Conservation (phyloP, 1,140 invertebrate species). For the Hycleus cichorii region DNA sequence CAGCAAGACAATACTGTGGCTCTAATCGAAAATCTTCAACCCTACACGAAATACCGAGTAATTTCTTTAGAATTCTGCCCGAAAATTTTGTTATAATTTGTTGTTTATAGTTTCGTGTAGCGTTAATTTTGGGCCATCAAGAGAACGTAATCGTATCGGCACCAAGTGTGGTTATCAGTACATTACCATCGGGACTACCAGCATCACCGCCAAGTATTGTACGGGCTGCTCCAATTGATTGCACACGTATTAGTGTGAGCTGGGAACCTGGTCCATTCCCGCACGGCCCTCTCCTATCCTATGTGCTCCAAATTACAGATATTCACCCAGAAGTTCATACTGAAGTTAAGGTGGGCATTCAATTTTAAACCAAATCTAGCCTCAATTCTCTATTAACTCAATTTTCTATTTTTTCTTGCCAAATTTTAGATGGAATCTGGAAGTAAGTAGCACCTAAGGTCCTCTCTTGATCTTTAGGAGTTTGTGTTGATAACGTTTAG, state of each 20-base stretch:
- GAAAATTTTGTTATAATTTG: neutral
- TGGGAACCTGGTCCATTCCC: slow-evolving; percentile 82
- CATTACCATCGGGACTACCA: slow-evolving; percentile 63
- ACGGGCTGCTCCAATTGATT: slow-evolving; percentile 70
- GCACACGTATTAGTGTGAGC: slow-evolving; percentile 73
- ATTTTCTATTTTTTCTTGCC: slow-evolving; percentile 1
- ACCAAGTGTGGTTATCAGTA: slow-evolving; percentile 73
- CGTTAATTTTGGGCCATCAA: slow-evolving; percentile 56
- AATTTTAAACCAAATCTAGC: neutral
- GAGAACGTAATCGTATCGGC: slow-evolving; percentile 69
- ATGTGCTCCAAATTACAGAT: slow-evolving; percentile 63
- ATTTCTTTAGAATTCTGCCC: slow-evolving; percentile 16
- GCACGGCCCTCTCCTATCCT: slow-evolving; percentile 81
- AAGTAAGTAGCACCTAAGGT: neutral
- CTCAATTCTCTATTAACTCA: neutral
- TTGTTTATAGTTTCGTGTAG: slow-evolving; percentile 69
- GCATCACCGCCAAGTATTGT: slow-evolving; percentile 64
- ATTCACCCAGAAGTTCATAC: slow-evolving; percentile 51
- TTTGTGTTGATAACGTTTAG: neutral
- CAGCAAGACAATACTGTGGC: slow-evolving; percentile 56
- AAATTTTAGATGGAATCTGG: neutral
- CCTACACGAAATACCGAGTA: slow-evolving; percentile 85
- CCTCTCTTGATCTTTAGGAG: neutral
- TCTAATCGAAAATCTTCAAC: slow-evolving; percentile 66
- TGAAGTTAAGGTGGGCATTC: slow-evolving; percentile 52